Evolutionary conservation across 2,113 vertebrate species (phyloP).

Genomic region (Urocitellus parryii): DNA sequence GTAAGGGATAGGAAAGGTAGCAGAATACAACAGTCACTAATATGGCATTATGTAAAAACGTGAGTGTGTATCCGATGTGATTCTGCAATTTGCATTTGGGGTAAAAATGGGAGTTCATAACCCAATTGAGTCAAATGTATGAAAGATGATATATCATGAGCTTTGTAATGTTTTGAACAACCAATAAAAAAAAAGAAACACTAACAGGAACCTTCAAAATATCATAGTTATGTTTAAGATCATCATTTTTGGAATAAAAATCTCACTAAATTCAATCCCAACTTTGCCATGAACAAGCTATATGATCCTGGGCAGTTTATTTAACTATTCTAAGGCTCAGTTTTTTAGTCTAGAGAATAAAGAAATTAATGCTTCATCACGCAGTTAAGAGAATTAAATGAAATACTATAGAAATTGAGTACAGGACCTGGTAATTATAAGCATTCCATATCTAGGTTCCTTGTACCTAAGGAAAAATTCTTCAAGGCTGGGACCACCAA

Average conservation of each 20-base stretch:
- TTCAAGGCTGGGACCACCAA: neutral
- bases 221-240: neutral
- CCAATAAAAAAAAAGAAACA: neutral
- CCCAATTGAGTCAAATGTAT: no score
- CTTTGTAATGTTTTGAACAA: no score
- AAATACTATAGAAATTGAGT: neutral
- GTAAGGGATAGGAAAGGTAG: no score
- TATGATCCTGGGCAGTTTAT: neutral
- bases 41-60: no score
- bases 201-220: neutral
- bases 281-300: neutral
- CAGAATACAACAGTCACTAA: no score
- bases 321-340: neutral
- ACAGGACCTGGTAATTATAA: neutral
- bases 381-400: neutral
- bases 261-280: neutral
- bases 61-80: no score
- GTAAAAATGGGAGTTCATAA: no score
- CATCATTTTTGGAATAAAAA: constrained; percentile 42
- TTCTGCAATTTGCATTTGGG: no score
- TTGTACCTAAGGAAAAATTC: neutral
- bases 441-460: neutral
- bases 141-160: no score
- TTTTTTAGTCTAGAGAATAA: neutral
- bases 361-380: neutral